Percentiles rank a stretch among this genome's conserved stretches.
phyloP scores from a whole-genome alignment of 2,888 invertebrate species.

The Seladonia tumulorum region DNA sequence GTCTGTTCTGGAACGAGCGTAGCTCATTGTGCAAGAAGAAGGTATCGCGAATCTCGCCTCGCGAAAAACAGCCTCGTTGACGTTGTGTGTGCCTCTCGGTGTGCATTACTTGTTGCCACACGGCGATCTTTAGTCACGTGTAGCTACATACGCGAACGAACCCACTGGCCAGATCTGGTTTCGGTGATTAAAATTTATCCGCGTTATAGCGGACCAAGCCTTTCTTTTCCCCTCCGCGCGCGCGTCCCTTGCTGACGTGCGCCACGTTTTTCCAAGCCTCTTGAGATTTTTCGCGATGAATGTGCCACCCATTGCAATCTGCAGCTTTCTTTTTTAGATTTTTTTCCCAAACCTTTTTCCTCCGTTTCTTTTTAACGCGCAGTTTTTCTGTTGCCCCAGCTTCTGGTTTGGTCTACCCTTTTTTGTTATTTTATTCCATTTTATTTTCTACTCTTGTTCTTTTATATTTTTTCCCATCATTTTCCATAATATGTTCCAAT shows the following conservation, averaged over 20 bases:
- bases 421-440: not conserved
- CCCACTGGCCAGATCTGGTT: not conserved
- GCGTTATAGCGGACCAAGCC: not conserved
- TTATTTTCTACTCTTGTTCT: not conserved
- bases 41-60: conserved; percentile 61
- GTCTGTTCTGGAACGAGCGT: not conserved
- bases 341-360: not conserved
- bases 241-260: not conserved
- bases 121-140: conserved; percentile 46
- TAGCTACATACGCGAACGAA: not conserved
- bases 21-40: conserved; percentile 67
- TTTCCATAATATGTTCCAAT: too few relatives aligned
- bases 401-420: not conserved
- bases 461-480: too few relatives aligned
- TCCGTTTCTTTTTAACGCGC: too few relatives aligned
- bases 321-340: not conserved
- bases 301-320: not conserved
- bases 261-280: not conserved
- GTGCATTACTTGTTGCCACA: conserved; percentile 29
- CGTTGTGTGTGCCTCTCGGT: not conserved
- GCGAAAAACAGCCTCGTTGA: conserved; percentile 28
- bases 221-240: not conserved
- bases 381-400: not conserved
- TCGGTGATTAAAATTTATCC: conserved; percentile 9
- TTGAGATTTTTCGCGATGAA: not conserved